Evolutionary conservation across 2,113 vertebrate genomes (phyloP).

Genomic region (Rhabdornis inornatus): DNA sequence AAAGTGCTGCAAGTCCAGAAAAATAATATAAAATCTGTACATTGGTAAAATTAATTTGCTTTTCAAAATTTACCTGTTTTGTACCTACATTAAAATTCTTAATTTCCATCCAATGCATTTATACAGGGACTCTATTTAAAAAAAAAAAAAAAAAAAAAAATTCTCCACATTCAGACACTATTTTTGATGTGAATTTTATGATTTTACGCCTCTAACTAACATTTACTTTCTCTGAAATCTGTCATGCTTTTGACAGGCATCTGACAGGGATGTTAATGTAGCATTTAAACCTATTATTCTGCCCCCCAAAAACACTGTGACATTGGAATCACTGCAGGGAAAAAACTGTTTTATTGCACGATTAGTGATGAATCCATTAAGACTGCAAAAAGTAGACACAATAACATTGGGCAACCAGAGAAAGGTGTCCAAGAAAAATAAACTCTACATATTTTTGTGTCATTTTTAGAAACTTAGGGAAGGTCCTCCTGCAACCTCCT

Average conservation of each 20-base stretch:
- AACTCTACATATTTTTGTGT: fast-evolving
- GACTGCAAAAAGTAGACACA: neutral
- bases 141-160: neutral
- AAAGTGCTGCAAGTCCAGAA: fast-evolving
- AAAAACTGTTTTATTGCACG: neutral
- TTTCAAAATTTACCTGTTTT: neutral
- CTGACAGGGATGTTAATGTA: neutral
- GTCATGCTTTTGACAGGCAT: neutral
- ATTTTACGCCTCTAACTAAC: neutral
- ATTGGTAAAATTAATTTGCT: neutral
- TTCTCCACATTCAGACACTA: neutral
- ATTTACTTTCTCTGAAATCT: neutral
- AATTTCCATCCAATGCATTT: neutral
- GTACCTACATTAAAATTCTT: neutral
- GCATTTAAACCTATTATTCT: neutral
- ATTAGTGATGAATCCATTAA: neutral
- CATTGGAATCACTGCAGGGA: neutral
- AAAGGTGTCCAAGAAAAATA: neutral
- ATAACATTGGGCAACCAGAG: neutral
- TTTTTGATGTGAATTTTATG: neutral
- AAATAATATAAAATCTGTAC: neutral
- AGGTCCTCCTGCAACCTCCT: neutral
- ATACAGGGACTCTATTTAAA: neutral
- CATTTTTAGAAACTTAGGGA: neutral
- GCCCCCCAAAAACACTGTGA: neutral